Conservation (phyloP, 2,113 vertebrate genomes). For the Limnothrissa miodon region DNA sequence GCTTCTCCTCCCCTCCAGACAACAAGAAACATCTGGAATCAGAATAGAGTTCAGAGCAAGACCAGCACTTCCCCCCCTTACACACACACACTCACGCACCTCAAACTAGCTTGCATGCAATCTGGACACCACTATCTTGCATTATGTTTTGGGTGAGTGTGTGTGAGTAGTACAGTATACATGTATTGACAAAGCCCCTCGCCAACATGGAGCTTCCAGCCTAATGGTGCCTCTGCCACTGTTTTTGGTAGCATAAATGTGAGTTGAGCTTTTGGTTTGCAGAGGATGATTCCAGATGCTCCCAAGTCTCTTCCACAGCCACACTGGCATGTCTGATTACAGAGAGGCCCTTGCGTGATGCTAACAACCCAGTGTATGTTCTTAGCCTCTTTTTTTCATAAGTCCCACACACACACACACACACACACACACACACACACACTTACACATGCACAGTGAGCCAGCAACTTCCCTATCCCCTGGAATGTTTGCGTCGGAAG, state of each 20-base stretch:
- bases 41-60: constrained; percentile 63
- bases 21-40: constrained; percentile 75
- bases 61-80: constrained; percentile 57
- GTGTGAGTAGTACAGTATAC: not conserved
- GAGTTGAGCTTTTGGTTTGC: not conserved
- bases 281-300: not conserved
- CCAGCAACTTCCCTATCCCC: not conserved
- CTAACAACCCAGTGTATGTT: not conserved
- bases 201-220: not conserved
- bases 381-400: not conserved
- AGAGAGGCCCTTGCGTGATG: not conserved
- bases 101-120: constrained; percentile 34
- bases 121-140: constrained; percentile 39
- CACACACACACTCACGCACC: too few relatives aligned
- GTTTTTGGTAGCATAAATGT: not conserved
- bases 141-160: not conserved
- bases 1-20: constrained; percentile 54
- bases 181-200: not conserved
- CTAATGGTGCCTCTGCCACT: not conserved
- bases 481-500: not conserved
- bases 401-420: not conserved
- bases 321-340: not conserved
- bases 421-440: not conserved
- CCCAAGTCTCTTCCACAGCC: not conserved
- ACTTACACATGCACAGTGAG: not conserved